phyloP scores from a whole-genome alignment of 2,888 invertebrate species.

The Phania funesta region DNA sequence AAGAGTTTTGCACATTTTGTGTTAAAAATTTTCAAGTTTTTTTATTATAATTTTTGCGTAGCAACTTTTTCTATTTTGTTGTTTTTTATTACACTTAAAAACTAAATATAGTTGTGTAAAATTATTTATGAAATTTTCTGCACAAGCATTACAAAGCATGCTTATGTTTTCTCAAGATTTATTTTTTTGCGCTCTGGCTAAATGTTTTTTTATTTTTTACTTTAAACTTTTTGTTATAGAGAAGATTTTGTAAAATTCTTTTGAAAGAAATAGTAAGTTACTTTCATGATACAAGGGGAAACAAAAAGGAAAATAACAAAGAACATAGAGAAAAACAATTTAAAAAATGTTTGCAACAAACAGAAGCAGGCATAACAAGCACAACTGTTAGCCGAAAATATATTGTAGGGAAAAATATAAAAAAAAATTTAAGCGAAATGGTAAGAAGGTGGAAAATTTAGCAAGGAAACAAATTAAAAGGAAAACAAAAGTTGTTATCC shows the following conservation, averaged over 20 bases:
- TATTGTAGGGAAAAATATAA: not conserved
- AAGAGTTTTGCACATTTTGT: constrained; percentile 3
- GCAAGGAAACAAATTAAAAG: constrained; percentile 23
- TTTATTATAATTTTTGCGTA: constrained; percentile 1
- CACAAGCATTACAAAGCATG: constrained; percentile 29
- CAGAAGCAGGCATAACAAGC: not conserved
- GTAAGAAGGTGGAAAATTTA: not conserved
- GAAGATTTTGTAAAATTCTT: constrained; percentile 41
- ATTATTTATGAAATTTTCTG: constrained; percentile 47
- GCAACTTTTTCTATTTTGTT: constrained; percentile 26
- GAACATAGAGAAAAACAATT: constrained; percentile 14
- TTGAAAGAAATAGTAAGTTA: constrained; percentile 7
- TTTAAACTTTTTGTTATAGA: constrained; percentile 16
- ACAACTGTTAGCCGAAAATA: not conserved
- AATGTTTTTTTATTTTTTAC: not conserved
- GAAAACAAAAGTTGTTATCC: constrained; percentile 6
- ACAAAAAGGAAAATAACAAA: not conserved
- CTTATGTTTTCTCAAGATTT: constrained; percentile 27
- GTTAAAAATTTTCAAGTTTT: constrained; percentile 38
- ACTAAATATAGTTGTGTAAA: constrained; percentile 50
- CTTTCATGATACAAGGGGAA: not conserved
- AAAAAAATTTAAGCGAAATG: not conserved
- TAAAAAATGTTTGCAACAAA: constrained; percentile 42
- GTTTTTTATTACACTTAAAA: constrained; percentile 51
- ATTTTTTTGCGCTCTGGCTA: not conserved